phyloP scores from a whole-genome alignment of 2,113 vertebrate genomes.

The Macquaria australasica region DNA sequence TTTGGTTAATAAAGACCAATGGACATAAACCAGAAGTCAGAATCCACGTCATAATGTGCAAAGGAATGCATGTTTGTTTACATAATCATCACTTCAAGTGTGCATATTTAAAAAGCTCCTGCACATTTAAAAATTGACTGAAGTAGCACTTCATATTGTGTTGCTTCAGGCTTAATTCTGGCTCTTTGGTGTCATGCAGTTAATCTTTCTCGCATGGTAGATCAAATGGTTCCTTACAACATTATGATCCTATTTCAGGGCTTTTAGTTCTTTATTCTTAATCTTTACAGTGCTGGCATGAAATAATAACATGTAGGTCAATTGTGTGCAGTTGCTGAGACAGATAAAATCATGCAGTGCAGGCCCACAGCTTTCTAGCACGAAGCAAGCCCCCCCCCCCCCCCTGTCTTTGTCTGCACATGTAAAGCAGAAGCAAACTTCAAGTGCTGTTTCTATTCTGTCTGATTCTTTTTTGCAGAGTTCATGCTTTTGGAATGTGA shows the following conservation, averaged over 20 bases:
- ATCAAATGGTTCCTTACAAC: background rate
- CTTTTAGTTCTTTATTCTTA: background rate
- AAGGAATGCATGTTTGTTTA: background rate
- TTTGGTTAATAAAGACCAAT: background rate
- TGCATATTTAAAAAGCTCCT: constrained; percentile 2
- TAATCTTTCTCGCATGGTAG: background rate
- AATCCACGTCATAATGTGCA: background rate
- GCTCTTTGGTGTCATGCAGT: background rate
- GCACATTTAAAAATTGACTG: background rate
- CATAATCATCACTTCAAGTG: background rate
- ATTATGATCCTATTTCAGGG: background rate
- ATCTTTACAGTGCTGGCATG: background rate
- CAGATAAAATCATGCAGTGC: background rate
- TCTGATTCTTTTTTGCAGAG: constrained; percentile 28
- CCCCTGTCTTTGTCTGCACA: background rate
- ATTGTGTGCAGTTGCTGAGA: constrained; percentile 1
- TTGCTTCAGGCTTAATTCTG: background rate
- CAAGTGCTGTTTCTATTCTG: constrained; percentile 22
- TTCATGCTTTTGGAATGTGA: constrained; percentile 65
- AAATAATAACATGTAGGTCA: background rate
- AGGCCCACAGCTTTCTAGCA: background rate
- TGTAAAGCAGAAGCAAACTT: constrained; percentile 21
- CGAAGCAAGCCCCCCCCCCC: background rate
- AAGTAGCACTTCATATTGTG: background rate
- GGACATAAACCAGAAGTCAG: background rate